These are phyloP conservation scores for Nothura maculosa DNA, from an alignment of 2,797 vertebrate species.

Conservation along the genomic window DNA sequence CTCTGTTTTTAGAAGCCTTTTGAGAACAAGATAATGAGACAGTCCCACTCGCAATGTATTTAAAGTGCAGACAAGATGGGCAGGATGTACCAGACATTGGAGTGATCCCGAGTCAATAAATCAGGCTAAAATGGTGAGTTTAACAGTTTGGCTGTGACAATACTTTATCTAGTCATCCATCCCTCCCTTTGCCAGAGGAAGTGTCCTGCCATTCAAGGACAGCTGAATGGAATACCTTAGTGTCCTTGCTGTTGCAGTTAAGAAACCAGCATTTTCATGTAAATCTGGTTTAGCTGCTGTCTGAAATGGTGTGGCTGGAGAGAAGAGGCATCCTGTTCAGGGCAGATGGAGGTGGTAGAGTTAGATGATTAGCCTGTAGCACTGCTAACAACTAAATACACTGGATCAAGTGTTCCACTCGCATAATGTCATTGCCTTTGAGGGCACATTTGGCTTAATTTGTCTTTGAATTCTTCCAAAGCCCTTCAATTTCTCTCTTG, in stretches of 20 bases:
- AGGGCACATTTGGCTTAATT: not conserved
- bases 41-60: not conserved
- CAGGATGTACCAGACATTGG: not conserved
- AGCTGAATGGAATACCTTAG: not conserved
- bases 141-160: accelerated
- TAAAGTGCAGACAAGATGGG: not conserved
- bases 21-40: not conserved
- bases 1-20: not conserved
- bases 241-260: not conserved
- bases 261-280: not conserved
- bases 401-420: not conserved
- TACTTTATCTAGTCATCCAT: not conserved
- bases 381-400: not conserved
- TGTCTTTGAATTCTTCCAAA: not conserved
- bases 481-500: not conserved
- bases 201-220: not conserved
- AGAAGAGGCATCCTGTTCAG: not conserved
- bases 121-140: not conserved
- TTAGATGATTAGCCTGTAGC: not conserved
- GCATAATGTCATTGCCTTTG: not conserved
- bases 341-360: not conserved
- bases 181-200: not conserved
- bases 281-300: not conserved
- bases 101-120: not conserved
- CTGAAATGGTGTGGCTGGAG: not conserved